Base-by-base conservation (phyloP, 2,888 invertebrate species). In the Eupithecia subfuscata region DNA sequence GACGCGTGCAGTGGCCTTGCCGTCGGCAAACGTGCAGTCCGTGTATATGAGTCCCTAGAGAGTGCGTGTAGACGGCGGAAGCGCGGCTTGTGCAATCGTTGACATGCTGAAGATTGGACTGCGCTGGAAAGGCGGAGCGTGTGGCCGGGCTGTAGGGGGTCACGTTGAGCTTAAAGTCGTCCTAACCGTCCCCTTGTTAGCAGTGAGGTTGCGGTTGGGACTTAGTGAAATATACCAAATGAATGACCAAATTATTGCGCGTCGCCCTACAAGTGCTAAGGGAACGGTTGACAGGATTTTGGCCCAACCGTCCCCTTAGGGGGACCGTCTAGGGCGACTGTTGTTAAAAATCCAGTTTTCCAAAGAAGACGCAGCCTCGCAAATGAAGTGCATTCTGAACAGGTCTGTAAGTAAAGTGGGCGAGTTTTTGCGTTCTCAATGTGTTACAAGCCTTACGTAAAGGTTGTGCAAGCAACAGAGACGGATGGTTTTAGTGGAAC, bases 361-460 rank as follows among this genome's bases (percentile, higher is more conserved):
- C n/a, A 52, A 52, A 2, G n/a, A 56, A 18, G 56, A 56, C 22
- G 4, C 56, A 56, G 4, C 56, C 22, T 56, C 22, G 11, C 22
- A 22, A 56, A 12, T 22, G 22, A 56, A 22, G 56, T 22, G 56
- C 22, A 56, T 11, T 60, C 34, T 64, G 63, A 25, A 64, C 56
- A 56, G 56, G 56, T 56, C 56, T 63, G 14, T 16, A 63, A 30
- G 34, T 22, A 67, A 43, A 67, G 18, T 37, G 60, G 68, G 16
- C 70, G 45, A 56, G 56, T 56, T 56, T 73, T 76, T 76, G 75
- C 73, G 45, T 43, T 73, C 63, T 56, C 60, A 70, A 71, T 56
- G 56, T 75, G 77, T 75, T 73, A 70, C 68, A 71, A 75, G 56
- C 64, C 65, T 75, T 75, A 76, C 74, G 73, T 76, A 65, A 74